Base-by-base conservation (phyloP, 2,113 vertebrate genomes). In the Ahaetulla prasina region DNA sequence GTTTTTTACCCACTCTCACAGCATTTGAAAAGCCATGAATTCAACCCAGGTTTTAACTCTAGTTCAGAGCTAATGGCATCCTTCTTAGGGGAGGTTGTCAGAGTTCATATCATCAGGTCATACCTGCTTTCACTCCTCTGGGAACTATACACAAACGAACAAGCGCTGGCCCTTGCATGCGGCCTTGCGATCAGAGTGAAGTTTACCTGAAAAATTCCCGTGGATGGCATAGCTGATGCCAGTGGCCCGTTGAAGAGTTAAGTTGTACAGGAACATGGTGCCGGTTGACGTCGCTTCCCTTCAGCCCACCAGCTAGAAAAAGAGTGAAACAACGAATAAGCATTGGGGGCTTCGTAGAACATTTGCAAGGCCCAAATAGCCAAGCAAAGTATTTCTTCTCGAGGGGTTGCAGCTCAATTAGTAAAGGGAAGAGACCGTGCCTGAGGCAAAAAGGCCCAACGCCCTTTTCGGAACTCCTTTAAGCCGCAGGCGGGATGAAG, bases 161-260 rank as follows among this genome's bases (percentile, higher is more conserved):
- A 25, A 57, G 22, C 1, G 55, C 55, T 8, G 23, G 23, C 55
- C 63, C 68, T 93, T 25, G 52, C 3, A 74, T 93, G 23, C 4
- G 63, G 90, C 11, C 23, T 39, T 11, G 57, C 2, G 0, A 0
- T 0, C 54, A 35, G 0, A 2, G 2, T 2, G 30, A 20, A 80
- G 22, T 88, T 97, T 97, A 99, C 99, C 99, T 96, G 99, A 99
- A 94, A 99, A 99, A 94, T 99, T 99, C 94, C 99, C 99, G 97
- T 99, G 99, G 96, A 99, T 99, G 93, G 99, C 99, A 93, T 98
- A 99, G 90, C 98, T 98, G 95, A 99, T 99, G 97, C 99, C 99
- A 0, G 99, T 99, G 93, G 99, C 99, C 43, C 99, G 97, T 97
- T 99, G 99, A 74, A 99, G 94, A 0, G 99, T 99, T 94, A 99